phyloP scores from a whole-genome alignment of 1,140 invertebrate genomes.

The Rhyacophila brunnea region DNA sequence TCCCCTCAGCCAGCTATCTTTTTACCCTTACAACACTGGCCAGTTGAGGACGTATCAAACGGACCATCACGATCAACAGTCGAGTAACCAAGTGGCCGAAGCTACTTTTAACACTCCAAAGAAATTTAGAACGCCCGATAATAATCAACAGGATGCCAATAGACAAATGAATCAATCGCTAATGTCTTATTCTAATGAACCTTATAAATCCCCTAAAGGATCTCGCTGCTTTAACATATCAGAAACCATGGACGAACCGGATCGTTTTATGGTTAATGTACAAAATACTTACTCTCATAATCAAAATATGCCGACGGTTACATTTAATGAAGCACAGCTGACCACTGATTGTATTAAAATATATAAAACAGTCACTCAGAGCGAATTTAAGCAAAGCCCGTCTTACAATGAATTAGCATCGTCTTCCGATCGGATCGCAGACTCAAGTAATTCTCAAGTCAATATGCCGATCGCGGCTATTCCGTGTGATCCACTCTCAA shows the following conservation, averaged over 20 bases:
- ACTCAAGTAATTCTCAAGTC: conserved; percentile 2
- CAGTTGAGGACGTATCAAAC: background rate
- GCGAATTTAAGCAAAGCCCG: conserved; percentile 1
- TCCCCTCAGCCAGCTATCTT: background rate
- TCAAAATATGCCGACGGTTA: background rate
- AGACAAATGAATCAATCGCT: conserved; percentile 1
- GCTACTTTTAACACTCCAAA: background rate
- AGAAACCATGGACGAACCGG: background rate
- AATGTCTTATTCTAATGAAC: background rate
- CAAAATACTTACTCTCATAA: conserved; percentile 6
- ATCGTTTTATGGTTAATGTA: background rate
- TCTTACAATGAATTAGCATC: background rate
- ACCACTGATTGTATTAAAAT: conserved; percentile 25
- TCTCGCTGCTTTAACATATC: conserved; percentile 20
- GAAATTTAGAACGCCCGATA: background rate
- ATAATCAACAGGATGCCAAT: too few relatives aligned
- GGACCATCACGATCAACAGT: background rate
- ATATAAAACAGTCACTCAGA: conserved; percentile 19
- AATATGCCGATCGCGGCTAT: conserved; percentile 13
- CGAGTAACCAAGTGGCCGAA: background rate
- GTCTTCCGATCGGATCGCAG: conserved; percentile 4
- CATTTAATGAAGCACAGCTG: background rate
- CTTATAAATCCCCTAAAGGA: background rate
- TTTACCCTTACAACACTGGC: background rate
- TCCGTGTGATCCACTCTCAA: conserved; percentile 14